Percentiles rank a stretch among this genome's conserved stretches.
These are phyloP conservation scores for Sphyrna mokarran DNA, from an alignment of 2,113 vertebrate species.

Conservation along the genomic window DNA sequence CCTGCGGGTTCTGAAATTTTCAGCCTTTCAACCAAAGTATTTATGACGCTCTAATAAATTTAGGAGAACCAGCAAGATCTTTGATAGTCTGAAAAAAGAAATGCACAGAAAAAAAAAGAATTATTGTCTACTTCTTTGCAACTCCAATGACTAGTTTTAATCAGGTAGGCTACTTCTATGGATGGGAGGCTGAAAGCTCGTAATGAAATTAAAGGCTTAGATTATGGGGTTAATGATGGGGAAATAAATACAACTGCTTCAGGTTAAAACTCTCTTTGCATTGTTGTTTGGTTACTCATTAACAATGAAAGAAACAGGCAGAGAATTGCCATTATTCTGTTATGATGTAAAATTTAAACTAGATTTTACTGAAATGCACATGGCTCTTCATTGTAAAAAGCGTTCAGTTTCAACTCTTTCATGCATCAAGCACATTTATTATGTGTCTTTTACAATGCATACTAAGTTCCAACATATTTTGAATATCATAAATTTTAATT, in stretches of 20 bases:
- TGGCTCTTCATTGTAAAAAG: background rate
- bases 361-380: background rate
- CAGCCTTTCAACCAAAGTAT: conserved; percentile 38
- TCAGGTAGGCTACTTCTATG: conserved; percentile 21
- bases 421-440: background rate
- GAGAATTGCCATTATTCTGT: background rate
- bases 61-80: conserved; percentile 29
- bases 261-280: conserved; percentile 7
- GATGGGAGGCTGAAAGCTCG: background rate
- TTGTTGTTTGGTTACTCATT: conserved; percentile 27
- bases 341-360: background rate
- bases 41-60: conserved; percentile 29
- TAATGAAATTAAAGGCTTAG: conserved; percentile 26
- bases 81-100: conserved; percentile 26
- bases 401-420: background rate
- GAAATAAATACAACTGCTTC: conserved; percentile 36
- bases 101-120: conserved; percentile 21
- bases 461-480: background rate
- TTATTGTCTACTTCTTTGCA: conserved; percentile 32
- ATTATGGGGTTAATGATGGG: conserved; percentile 34
- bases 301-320: background rate
- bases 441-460: background rate
- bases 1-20: background rate
- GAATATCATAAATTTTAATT: background rate
- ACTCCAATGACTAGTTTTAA: conserved; percentile 19